A percentile compares a stretch with the other conserved stretches of the same genome.
Evolutionary conservation across 2,797 vertebrate genomes (phyloP).

Genomic region (Labroides dimidiatus): DNA sequence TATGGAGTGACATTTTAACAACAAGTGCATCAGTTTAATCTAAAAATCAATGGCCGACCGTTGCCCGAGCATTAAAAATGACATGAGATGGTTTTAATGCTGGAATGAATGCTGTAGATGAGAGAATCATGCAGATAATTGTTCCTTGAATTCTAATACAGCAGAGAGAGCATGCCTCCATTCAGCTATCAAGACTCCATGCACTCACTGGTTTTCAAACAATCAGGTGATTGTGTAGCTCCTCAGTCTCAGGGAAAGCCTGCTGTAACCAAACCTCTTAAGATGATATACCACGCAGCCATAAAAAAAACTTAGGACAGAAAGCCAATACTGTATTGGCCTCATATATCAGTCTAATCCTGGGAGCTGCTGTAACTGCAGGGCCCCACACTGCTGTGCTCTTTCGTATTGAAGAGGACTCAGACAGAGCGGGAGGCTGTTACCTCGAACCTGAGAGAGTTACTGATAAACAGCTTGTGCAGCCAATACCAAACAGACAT

Average conservation of each 20-base stretch:
- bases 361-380: constrained; percentile 19
- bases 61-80: constrained; percentile 8
- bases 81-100: background rate
- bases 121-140: background rate
- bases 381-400: background rate
- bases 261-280: constrained; percentile 24
- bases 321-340: constrained; percentile 28
- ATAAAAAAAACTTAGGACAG: constrained; percentile 28
- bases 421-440: background rate
- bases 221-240: constrained; percentile 19
- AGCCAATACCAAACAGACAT: constrained; percentile 7
- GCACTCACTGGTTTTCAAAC: constrained; percentile 8
- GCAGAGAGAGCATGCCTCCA: background rate
- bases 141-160: background rate
- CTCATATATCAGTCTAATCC: constrained; percentile 35
- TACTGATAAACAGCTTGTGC: constrained; percentile 11
- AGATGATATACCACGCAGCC: constrained; percentile 21
- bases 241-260: constrained; percentile 4
- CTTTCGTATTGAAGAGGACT: background rate
- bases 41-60: constrained; percentile 43
- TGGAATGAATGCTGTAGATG: background rate
- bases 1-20: constrained; percentile 32
- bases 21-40: constrained; percentile 29
- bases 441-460: background rate
- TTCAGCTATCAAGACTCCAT: background rate